Evolutionary conservation across 2,113 vertebrate species (phyloP).

Genomic region (Gobiocypris rarus): DNA sequence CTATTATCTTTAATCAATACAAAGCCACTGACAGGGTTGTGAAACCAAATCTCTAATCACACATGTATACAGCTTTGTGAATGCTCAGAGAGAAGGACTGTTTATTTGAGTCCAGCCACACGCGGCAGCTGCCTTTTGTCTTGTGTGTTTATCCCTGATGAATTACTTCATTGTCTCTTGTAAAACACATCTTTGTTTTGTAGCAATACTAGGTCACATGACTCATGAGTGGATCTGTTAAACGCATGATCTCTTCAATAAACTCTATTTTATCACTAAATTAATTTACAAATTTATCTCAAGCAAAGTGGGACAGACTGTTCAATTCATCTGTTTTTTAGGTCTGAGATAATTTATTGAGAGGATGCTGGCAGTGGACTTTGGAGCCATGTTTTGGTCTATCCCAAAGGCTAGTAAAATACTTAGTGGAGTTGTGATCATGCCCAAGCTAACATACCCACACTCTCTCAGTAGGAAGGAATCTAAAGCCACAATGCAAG

Average conservation of each 20-base stretch:
- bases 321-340: neutral
- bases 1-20: neutral
- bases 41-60: conserved; percentile 5
- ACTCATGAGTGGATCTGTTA: neutral
- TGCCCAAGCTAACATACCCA: neutral
- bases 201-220: conserved; percentile 3
- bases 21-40: neutral
- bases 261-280: neutral
- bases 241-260: neutral
- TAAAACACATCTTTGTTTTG: conserved; percentile 36
- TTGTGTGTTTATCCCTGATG: conserved; percentile 7
- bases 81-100: neutral
- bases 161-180: conserved; percentile 26
- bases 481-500: neutral
- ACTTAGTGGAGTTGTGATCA: neutral
- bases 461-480: neutral
- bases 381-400: neutral
- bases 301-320: neutral
- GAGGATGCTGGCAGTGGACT: neutral
- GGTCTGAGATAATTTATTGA: neutral
- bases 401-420: conserved; percentile 9
- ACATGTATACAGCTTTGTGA: conserved; percentile 10
- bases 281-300: neutral
- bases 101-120: neutral
- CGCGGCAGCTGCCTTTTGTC: conserved; percentile 13